These are phyloP conservation scores for Megaceryle maxima DNA, from an alignment of 2,113 vertebrate species.

Conservation along the genomic window DNA sequence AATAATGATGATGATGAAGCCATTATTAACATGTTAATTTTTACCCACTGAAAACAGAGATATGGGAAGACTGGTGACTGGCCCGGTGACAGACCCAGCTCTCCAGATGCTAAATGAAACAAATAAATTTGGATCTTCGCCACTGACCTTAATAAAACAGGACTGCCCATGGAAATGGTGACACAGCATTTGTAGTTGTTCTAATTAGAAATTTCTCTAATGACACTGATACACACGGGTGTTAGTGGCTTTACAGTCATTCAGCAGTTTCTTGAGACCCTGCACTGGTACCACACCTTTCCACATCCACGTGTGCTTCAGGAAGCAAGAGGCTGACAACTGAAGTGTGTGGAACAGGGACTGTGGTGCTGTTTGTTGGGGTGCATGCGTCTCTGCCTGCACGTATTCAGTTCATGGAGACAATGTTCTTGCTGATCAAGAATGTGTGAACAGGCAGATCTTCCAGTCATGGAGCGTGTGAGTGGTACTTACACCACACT, in stretches of 20 bases:
- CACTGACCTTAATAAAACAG: not conserved
- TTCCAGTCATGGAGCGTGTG: rapidly evolving
- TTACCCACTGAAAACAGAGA: not conserved
- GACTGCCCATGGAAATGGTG: not conserved
- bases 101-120: not conserved
- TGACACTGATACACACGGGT: not conserved
- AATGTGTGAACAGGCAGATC: not conserved
- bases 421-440: not conserved
- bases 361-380: rapidly evolving
- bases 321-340: not conserved
- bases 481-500: not conserved
- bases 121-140: not conserved
- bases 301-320: rapidly evolving
- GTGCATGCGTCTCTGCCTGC: not conserved
- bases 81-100: not conserved
- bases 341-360: not conserved
- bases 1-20: not conserved
- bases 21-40: not conserved
- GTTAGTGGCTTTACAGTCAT: not conserved
- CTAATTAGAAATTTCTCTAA: not conserved
- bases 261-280: not conserved
- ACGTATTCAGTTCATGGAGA: not conserved
- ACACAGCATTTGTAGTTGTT: not conserved
- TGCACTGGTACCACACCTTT: not conserved
- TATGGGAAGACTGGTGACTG: not conserved